phyloP scores from a whole-genome alignment of 2,797 vertebrate species.

The Tolypeutes matacus region DNA sequence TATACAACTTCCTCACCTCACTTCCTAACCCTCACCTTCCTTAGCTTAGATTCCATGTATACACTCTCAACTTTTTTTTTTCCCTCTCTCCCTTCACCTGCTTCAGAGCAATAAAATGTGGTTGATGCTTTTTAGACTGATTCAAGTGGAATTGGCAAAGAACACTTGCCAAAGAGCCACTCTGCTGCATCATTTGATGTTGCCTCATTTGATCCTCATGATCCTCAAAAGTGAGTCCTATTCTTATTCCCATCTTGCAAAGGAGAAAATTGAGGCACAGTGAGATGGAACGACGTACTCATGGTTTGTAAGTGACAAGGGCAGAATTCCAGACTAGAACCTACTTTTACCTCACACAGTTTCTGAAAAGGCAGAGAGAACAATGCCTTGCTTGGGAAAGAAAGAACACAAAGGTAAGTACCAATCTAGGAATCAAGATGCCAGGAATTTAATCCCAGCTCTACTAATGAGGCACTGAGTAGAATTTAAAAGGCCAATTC shows the following conservation, averaged over 20 bases:
- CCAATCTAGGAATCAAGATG: neutral
- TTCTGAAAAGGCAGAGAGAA: neutral
- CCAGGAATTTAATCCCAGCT: neutral
- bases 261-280: neutral
- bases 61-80: rapidly evolving
- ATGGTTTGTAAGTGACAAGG: neutral
- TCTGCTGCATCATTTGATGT: neutral
- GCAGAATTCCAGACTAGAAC: neutral
- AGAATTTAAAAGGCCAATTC: neutral
- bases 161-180: neutral
- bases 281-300: neutral
- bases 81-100: neutral
- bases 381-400: neutral
- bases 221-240: neutral
- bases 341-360: neutral
- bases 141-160: neutral
- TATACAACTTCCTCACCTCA: neutral
- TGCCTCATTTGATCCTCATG: neutral
- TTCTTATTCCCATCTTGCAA: neutral
- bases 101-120: neutral
- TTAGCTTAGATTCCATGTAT: neutral
- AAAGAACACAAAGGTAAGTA: neutral
- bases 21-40: too few species aligned
- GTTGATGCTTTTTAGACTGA: neutral
- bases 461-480: neutral